Evolutionary conservation across 2,888 invertebrate species (phyloP), one percentile per base, ranked within the genome.

Genomic region (Polydrusus cervinus): DNA sequence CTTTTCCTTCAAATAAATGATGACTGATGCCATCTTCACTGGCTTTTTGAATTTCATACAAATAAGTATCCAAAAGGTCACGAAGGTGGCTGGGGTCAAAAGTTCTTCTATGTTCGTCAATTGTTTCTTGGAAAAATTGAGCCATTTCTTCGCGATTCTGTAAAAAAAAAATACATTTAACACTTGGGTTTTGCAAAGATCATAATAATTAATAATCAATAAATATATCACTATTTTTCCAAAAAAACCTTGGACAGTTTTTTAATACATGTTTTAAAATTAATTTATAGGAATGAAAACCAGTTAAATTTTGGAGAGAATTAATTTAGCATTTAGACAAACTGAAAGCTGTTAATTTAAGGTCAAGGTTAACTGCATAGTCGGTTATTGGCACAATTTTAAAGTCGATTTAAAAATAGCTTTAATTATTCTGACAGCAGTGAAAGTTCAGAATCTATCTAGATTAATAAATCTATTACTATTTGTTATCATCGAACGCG

Each of bases 61-160:
- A 88, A 87, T 97, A 97, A 40, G 93, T 92, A 85, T 97, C 97
- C 70, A 97, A 92, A 71, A 97, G 90, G 86, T 97, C 97, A 62
- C 96, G 90, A 30, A 94, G 90, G 83, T 94, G 93, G 78, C 90
- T 89, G 9, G 92, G 88, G 85, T 96, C 93, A 81, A 95, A 93
- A 25, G 93, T 92, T 69, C 88, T 89, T 60, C 93, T 91, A 85
- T 97, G 96, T 76, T 95, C 92, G 79, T 96, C 93, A 78, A 97
- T 94, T 18, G 95, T 91, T 78, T 93, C 93, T 87, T 94, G 94
- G 83, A 96, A 94, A 86, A 96, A 97, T 45, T 89, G 89, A 51
- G 93, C 94, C 93, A 96, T 96, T 87, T 97, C 96, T 77, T 90
- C 91, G 0, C 95, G 93, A 85, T 97, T 97, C 86, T 89, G 82